These are phyloP conservation scores for Dipodomys spectabilis DNA, from an alignment of 2,113 vertebrate genomes.

Conservation along the genomic window DNA sequence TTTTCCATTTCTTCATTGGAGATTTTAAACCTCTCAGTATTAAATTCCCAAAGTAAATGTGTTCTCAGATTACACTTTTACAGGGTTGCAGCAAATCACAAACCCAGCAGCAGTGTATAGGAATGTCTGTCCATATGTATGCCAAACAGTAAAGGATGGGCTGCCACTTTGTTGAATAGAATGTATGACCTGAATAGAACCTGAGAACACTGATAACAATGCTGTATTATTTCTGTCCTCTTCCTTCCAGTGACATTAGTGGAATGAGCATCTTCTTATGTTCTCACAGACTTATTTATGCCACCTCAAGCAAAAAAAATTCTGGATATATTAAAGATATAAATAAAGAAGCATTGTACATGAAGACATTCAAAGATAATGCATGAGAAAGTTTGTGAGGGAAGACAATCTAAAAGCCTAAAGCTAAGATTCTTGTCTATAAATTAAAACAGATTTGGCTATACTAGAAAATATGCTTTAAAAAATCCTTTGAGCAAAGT, in stretches of 20 bases:
- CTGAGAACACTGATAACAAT: neutral
- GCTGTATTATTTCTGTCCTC: neutral
- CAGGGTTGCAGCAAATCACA: neutral
- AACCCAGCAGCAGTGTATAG: neutral
- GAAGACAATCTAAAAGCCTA: neutral
- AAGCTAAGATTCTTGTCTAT: neutral
- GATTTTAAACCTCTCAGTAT: neutral
- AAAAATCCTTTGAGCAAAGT: neutral
- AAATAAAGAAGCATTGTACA: neutral
- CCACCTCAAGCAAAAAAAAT: neutral
- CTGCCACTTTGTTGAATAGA: neutral
- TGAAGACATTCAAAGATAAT: conserved; percentile 2
- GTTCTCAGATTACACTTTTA: conserved; percentile 14
- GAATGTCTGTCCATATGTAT: neutral
- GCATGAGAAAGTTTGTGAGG: neutral
- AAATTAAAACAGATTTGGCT: conserved; percentile 11
- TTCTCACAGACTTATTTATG: conserved; percentile 8
- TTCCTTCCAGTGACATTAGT: conserved; percentile 3
- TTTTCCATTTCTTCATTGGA: neutral
- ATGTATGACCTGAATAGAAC: too few relatives aligned
- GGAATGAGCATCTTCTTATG: conserved; percentile 3
- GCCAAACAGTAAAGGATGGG: neutral
- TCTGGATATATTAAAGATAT: neutral
- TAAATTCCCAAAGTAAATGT: neutral
- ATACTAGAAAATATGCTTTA: neutral